phyloP scores from a whole-genome alignment of 2,888 invertebrate genomes.

The Euplexia lucipara region DNA sequence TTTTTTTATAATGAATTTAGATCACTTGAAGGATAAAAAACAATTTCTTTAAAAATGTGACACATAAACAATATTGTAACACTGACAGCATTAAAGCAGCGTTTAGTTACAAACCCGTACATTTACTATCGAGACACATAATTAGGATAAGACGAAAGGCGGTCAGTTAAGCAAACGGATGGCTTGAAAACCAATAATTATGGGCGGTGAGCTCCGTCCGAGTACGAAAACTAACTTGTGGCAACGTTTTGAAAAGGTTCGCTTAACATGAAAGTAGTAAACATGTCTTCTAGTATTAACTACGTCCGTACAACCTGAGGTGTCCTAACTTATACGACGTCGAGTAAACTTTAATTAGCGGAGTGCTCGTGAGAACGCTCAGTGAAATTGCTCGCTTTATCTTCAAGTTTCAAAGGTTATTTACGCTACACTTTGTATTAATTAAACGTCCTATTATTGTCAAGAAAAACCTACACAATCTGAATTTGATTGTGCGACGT shows the following conservation, averaged over 20 bases:
- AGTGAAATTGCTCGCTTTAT: slow-evolving; percentile 67
- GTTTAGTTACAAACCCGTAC: slow-evolving; percentile 40
- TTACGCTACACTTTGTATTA: slow-evolving; percentile 58
- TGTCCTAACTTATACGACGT: slow-evolving; percentile 49
- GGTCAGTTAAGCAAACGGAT: slow-evolving; percentile 60
- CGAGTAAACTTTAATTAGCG: slow-evolving; percentile 59
- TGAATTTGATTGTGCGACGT: slow-evolving; percentile 36
- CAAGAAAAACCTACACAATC: slow-evolving; percentile 47
- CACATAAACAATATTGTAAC: slow-evolving; percentile 36
- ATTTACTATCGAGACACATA: slow-evolving; percentile 55
- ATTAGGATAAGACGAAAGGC: slow-evolving; percentile 62
- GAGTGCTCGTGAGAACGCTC: slow-evolving; percentile 59
- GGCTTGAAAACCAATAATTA: slow-evolving; percentile 59
- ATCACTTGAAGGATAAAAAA: too few relatives aligned
- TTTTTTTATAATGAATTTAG: too few relatives aligned
- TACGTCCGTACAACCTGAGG: slow-evolving; percentile 40
- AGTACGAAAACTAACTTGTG: slow-evolving; percentile 51
- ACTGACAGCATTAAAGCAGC: slow-evolving; percentile 42
- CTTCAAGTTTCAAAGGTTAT: slow-evolving; percentile 69
- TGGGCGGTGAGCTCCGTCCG: slow-evolving; percentile 38
- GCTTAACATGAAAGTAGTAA: slow-evolving; percentile 59
- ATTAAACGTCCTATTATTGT: slow-evolving; percentile 54
- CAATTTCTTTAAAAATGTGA: neutral
- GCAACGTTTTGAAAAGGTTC: slow-evolving; percentile 56
- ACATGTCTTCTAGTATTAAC: slow-evolving; percentile 47